A percentile compares a stretch with the other conserved stretches of the same genome.
Evolutionary conservation across 1,140 invertebrate species (phyloP).

Genomic region (Acyrthosiphon pisum): DNA sequence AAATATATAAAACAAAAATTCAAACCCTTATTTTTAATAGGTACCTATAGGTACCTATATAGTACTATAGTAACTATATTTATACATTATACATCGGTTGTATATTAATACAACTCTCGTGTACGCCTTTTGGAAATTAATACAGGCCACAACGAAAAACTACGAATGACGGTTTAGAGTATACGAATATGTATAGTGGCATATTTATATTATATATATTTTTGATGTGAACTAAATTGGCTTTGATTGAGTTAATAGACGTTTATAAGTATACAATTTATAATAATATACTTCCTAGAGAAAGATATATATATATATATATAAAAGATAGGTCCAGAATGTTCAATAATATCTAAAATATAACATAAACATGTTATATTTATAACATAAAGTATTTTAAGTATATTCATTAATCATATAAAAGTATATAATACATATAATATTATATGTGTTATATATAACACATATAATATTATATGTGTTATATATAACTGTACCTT

Average conservation of each 20-base stretch:
- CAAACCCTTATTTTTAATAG: background rate
- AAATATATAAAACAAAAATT: background rate
- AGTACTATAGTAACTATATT: no score
- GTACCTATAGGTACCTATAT: background rate
- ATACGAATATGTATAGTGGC: background rate
- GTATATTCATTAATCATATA: background rate
- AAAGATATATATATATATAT: background rate
- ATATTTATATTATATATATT: background rate
- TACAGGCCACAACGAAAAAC: background rate
- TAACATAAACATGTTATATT: background rate
- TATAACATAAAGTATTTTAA: background rate
- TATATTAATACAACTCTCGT: background rate
- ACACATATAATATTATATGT: background rate
- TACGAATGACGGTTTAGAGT: background rate
- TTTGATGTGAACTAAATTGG: background rate
- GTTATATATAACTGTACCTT: background rate
- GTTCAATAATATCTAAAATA: background rate
- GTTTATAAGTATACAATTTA: background rate
- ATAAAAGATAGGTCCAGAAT: background rate
- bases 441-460: background rate
- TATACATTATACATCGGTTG: no score
- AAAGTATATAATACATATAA: background rate
- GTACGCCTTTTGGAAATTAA: background rate
- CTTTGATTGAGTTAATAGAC: background rate
- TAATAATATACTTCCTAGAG: background rate